These are phyloP conservation scores for Aleadryas rufinucha DNA, from an alignment of 2,113 vertebrate species.

Conservation along the genomic window DNA sequence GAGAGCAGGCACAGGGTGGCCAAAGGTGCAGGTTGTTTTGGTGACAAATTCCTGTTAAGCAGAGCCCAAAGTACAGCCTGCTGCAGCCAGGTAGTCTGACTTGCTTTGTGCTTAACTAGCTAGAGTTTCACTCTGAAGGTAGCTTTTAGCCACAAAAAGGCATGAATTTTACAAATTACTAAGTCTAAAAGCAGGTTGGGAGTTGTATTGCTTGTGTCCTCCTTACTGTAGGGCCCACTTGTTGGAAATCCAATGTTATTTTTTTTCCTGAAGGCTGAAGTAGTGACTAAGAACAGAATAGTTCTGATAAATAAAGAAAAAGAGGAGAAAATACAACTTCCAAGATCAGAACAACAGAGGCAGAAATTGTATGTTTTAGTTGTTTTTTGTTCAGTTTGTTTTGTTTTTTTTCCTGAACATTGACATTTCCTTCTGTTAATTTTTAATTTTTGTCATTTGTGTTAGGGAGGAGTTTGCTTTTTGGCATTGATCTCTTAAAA, in stretches of 20 bases:
- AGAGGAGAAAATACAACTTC: background rate
- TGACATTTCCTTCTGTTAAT: background rate
- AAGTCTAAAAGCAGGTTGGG: background rate
- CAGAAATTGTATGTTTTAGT: background rate
- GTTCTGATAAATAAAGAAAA: background rate
- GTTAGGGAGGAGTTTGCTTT: background rate
- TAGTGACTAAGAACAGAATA: background rate
- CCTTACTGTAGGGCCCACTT: background rate
- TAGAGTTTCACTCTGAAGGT: background rate
- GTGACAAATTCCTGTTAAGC: background rate
- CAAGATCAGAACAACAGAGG: background rate
- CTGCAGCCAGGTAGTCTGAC: background rate
- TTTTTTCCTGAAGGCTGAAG: background rate
- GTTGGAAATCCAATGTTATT: background rate
- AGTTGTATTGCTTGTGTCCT: background rate
- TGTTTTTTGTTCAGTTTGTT: background rate
- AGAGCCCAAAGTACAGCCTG: background rate
- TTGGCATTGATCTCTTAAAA: background rate
- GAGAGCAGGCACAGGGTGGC: background rate
- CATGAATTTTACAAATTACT: background rate
- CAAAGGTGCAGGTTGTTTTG: background rate
- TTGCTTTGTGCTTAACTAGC: background rate
- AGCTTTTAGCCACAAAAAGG: background rate
- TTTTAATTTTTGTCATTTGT: background rate
- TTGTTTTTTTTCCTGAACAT: background rate